Evolutionary conservation across 2,888 invertebrate genomes (phyloP).

Genomic region (Phytoseiulus persimilis): DNA sequence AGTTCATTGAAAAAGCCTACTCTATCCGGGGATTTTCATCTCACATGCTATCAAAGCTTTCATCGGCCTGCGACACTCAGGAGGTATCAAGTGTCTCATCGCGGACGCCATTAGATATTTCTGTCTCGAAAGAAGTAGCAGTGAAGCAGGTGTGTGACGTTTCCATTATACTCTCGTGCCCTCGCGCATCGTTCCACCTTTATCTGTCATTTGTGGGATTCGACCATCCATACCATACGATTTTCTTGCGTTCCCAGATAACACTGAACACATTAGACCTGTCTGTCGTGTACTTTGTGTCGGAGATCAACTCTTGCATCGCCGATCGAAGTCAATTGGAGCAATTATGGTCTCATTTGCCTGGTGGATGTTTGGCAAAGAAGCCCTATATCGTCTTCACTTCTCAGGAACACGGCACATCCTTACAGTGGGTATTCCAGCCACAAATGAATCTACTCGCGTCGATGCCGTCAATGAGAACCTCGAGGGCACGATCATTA

Average conservation of each 20-base stretch:
- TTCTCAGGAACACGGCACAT: conserved; percentile 23
- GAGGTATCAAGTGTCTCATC: background rate
- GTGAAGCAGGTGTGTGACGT: conserved; percentile 15
- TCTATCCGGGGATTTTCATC: conserved; percentile 37
- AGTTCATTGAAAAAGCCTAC: conserved; percentile 32
- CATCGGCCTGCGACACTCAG: background rate
- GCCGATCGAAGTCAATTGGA: background rate
- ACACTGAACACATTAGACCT: conserved; percentile 7
- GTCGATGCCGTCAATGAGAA: too few relatives aligned
- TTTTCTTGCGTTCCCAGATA: background rate
- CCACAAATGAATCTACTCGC: too few relatives aligned
- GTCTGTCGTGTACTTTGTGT: conserved; percentile 10
- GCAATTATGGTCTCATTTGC: conserved; percentile 22
- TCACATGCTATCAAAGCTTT: background rate
- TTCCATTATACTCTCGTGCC: background rate
- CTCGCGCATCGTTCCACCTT: too few relatives aligned
- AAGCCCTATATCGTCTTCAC: conserved; percentile 16
- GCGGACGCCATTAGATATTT: background rate
- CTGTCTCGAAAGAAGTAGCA: background rate
- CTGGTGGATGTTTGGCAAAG: background rate
- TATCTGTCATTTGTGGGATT: too few relatives aligned
- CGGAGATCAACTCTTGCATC: conserved; percentile 6
- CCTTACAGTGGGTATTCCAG: background rate
- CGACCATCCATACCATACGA: too few relatives aligned
- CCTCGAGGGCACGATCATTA: too few relatives aligned